phyloP scores from a whole-genome alignment of 2,888 invertebrate species.

The Erpobdella octoculata region DNA sequence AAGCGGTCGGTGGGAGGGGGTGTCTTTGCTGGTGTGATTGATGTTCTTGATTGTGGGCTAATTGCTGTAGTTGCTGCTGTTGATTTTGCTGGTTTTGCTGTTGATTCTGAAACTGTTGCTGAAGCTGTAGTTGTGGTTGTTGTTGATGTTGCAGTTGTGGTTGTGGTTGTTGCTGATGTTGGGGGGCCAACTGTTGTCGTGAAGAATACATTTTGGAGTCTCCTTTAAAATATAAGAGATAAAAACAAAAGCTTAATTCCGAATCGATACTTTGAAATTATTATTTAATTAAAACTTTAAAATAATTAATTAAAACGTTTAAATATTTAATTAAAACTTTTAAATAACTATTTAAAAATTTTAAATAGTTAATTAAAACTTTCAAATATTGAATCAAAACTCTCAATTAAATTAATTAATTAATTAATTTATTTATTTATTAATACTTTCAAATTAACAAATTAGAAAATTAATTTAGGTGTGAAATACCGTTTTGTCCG shows the following conservation, averaged over 20 bases:
- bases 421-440: neutral
- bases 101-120: neutral
- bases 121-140: neutral
- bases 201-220: too few relatives aligned
- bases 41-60: neutral
- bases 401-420: neutral
- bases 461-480: neutral
- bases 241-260: neutral
- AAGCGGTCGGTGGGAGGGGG: neutral
- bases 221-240: too few relatives aligned
- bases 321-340: neutral
- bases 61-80: slow-evolving; percentile 8
- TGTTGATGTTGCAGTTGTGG: neutral
- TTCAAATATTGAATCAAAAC: neutral
- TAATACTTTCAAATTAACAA: neutral
- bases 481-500: neutral
- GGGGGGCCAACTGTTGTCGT: neutral
- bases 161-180: neutral
- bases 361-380: neutral
- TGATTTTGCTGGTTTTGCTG: neutral
- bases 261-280: neutral
- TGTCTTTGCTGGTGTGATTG: neutral
- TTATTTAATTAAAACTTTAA: neutral
- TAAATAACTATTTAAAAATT: neutral
- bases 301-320: neutral